phyloP scores from a whole-genome alignment of 2,797 vertebrate species.

The Macrochelys suwanniensis region DNA sequence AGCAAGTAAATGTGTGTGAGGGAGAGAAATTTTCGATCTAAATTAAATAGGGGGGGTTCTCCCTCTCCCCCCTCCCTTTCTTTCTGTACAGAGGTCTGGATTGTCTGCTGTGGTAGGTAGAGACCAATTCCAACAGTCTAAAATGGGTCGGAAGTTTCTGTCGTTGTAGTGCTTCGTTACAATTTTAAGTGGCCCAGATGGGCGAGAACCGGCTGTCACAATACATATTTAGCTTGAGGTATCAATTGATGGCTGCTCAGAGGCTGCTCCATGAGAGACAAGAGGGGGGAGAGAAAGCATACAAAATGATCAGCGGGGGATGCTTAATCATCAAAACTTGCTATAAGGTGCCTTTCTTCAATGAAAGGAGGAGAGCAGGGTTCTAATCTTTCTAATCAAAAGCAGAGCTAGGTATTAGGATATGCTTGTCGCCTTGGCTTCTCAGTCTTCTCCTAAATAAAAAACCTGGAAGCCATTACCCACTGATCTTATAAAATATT shows the following conservation, averaged over 20 bases:
- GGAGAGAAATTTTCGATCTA: background rate
- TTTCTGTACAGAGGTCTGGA: background rate
- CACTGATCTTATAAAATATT: slow-evolving; percentile 74
- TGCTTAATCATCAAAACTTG: slow-evolving; percentile 65
- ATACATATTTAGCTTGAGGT: background rate
- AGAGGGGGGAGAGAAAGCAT: slow-evolving; percentile 44
- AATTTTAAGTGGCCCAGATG: background rate
- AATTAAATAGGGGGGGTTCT: background rate
- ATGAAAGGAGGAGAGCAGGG: slow-evolving; percentile 59
- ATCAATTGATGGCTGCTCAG: slow-evolving; percentile 19
- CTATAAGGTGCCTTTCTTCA: slow-evolving; percentile 63
- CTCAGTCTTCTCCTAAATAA: slow-evolving; percentile 72
- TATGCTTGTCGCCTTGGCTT: slow-evolving; percentile 15
- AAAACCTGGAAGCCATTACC: slow-evolving; percentile 82
- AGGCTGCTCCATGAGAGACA: slow-evolving; percentile 33
- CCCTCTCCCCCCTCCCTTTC: background rate
- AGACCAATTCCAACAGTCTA: background rate
- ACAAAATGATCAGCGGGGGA: slow-evolving; percentile 57
- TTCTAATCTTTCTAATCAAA: slow-evolving; percentile 81
- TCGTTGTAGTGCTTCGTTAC: background rate
- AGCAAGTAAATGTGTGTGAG: background rate
- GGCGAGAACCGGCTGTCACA: background rate
- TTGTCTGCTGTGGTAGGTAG: slow-evolving; percentile 3
- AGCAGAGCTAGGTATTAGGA: slow-evolving; percentile 69
- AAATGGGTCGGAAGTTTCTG: background rate